Evolutionary conservation across 2,797 vertebrate genomes (phyloP).

Genomic region (Micromesistius poutassou): DNA sequence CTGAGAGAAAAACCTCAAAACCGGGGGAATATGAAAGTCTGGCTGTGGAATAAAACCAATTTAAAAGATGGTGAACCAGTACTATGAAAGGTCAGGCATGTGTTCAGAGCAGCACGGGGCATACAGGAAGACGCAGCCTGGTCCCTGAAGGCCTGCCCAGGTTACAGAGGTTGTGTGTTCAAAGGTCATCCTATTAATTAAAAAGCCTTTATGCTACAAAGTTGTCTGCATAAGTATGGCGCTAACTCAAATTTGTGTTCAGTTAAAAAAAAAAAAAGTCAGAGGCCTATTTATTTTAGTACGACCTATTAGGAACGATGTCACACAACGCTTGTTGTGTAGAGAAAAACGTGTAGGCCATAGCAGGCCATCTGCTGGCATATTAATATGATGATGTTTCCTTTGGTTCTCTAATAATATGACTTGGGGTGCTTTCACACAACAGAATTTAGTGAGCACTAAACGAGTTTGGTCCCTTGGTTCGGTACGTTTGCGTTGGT

Average conservation of each 20-base stretch:
- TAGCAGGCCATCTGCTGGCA: background rate
- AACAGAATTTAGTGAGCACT: no score
- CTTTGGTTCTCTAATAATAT: conserved; percentile 2
- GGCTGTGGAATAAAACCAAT: background rate
- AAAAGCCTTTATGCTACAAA: conserved; percentile 1
- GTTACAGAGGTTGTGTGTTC: conserved; percentile 34
- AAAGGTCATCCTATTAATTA: conserved; percentile 45
- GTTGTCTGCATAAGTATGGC: background rate
- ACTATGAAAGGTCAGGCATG: background rate
- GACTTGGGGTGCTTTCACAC: no score
- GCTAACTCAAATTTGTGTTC: background rate
- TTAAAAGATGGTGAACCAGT: background rate
- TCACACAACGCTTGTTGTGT: background rate
- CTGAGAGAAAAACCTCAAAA: background rate
- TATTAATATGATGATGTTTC: background rate
- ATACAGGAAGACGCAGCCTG: background rate
- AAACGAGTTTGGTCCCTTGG: no score
- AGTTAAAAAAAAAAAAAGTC: background rate
- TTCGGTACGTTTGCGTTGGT: no score
- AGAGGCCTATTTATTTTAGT: background rate
- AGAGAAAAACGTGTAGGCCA: background rate
- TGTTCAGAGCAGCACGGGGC: background rate
- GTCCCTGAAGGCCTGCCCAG: conserved; percentile 12
- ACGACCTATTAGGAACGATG: background rate
- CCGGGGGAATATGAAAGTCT: background rate